A percentile compares a stretch with the other conserved stretches of the same genome.
Evolutionary conservation across 2,797 vertebrate species (phyloP).

Genomic region (Acomys russatus): DNA sequence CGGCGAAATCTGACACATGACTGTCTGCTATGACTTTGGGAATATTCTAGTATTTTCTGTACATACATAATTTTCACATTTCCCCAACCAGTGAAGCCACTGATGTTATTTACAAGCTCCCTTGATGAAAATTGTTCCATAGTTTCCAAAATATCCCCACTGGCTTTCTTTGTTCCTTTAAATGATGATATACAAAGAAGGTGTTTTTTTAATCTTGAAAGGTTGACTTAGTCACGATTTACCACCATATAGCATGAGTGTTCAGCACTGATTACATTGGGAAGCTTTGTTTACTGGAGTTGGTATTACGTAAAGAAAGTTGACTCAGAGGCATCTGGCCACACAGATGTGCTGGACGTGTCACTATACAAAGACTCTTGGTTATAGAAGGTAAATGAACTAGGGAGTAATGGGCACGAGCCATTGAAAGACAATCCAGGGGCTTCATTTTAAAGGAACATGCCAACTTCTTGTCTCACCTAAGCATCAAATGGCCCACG

Average conservation of each 20-base stretch:
- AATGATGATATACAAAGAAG: neutral
- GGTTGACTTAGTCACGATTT: neutral
- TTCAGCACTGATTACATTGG: slow-evolving; percentile 24
- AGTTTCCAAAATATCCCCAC: neutral
- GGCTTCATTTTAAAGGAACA: slow-evolving; percentile 44
- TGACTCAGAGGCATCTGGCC: neutral
- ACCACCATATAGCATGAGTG: neutral
- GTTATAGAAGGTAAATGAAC: neutral
- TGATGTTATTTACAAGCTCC: neutral
- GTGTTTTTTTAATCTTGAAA: neutral
- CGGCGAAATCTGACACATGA: neutral
- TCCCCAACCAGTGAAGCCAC: neutral
- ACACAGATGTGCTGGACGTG: neutral
- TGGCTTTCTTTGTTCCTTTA: slow-evolving; percentile 26
- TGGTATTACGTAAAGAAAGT: slow-evolving; percentile 13
- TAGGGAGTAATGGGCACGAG: neutral
- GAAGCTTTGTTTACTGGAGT: slow-evolving; percentile 41
- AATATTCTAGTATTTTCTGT: neutral
- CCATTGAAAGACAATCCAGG: neutral
- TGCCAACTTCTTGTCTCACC: neutral
- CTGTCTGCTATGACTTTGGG: neutral
- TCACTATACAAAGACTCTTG: neutral
- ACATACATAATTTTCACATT: neutral
- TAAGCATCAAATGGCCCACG: neutral
- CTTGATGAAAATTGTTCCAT: neutral